Conservation (phyloP, 64 coral and sea anemone genomes). For the Astreopora myriophthalma region DNA sequence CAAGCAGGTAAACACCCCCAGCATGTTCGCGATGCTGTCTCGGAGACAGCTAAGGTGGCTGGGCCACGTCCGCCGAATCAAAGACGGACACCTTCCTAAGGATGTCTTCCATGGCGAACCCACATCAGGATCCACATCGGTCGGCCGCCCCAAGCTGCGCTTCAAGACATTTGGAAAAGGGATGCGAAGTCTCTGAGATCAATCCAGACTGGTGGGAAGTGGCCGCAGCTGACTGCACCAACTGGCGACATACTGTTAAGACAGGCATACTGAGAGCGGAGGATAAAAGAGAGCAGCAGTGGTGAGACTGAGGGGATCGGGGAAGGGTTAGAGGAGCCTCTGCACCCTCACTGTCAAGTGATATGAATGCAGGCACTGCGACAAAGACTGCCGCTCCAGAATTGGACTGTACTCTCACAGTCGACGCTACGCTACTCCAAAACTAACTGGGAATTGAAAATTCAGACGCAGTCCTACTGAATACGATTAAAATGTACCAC, state of each 20-base stretch:
- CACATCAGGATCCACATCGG: neutral
- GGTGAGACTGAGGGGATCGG: too few species aligned
- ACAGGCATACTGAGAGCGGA: neutral
- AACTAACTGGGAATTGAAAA: too few species aligned
- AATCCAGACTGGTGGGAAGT: too few species aligned
- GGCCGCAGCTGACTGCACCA: too few species aligned
- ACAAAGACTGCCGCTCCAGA: conserved; percentile 34
- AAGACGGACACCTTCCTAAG: neutral
- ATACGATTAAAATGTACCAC: too few species aligned
- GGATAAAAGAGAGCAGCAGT: too few species aligned
- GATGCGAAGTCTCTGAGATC: conserved; percentile 6
- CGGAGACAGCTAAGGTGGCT: neutral
- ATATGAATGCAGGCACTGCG: conserved; percentile 15
- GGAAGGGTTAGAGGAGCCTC: too few species aligned
- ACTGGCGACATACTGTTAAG: neutral
- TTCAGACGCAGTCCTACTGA: too few species aligned
- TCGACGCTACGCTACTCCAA: too few species aligned
- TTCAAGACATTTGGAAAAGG: conserved; percentile 10
- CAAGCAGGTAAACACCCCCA: too few species aligned
- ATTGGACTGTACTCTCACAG: neutral
- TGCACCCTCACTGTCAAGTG: neutral
- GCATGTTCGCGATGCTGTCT: too few species aligned
- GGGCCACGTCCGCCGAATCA: neutral
- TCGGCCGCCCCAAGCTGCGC: neutral
- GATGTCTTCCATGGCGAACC: neutral